Evolutionary conservation across 2,113 vertebrate genomes (phyloP).

Genomic region (Phalacrocorax carbo): DNA sequence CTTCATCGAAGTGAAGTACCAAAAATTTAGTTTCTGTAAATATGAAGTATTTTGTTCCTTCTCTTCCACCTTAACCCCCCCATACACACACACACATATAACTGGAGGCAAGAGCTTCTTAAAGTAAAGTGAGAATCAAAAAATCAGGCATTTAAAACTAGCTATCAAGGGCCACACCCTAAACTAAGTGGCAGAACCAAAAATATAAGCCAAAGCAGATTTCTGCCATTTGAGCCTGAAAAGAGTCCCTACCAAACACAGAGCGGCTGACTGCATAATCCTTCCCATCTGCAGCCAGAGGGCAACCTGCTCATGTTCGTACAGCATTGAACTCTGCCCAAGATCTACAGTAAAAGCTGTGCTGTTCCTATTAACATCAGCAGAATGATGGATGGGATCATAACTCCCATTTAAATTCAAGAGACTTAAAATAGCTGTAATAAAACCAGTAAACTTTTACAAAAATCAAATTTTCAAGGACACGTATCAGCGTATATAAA

Average conservation of each 20-base stretch:
- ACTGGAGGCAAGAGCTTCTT: neutral
- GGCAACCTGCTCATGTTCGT: neutral
- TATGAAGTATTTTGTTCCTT: neutral
- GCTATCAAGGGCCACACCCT: neutral
- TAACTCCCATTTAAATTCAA: constrained; percentile 26
- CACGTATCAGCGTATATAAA: neutral
- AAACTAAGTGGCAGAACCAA: neutral
- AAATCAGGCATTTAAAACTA: neutral
- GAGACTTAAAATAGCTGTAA: constrained; percentile 27
- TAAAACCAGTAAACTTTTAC: constrained; percentile 31
- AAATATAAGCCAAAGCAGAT: neutral
- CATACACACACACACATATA: neutral
- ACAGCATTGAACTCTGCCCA: neutral
- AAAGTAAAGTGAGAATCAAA: neutral
- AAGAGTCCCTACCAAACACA: neutral
- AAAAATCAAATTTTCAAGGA: constrained; percentile 21
- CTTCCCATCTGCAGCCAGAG: neutral
- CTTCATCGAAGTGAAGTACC: neutral
- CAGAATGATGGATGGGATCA: neutral
- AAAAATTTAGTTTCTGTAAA: neutral
- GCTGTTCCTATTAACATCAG: neutral
- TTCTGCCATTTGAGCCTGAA: neutral
- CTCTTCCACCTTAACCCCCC: neutral
- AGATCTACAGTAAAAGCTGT: neutral
- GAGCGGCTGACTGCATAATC: neutral